Evolutionary conservation across 2,888 invertebrate genomes (phyloP).

Genomic region (Lapara coniferarum): DNA sequence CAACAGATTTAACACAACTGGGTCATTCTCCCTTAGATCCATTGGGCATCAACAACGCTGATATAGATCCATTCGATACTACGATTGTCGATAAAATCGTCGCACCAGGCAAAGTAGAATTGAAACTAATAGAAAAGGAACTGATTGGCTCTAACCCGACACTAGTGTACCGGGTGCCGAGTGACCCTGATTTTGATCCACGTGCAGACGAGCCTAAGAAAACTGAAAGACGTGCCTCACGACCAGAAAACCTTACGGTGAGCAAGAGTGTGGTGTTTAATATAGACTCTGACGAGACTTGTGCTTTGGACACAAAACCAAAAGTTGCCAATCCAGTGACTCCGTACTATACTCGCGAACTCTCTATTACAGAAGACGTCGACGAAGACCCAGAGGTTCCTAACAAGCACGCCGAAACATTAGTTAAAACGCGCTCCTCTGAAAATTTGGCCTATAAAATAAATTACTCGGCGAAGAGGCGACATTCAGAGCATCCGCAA

Average conservation of each 20-base stretch:
- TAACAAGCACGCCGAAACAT: conserved; percentile 85
- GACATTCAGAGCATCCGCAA: conserved; percentile 80
- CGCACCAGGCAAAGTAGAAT: conserved; percentile 90
- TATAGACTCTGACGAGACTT: conserved; percentile 65
- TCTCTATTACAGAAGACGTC: conserved; percentile 82
- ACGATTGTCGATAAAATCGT: conserved; percentile 88
- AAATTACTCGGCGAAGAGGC: conserved; percentile 65
- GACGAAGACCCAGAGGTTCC: conserved; percentile 85
- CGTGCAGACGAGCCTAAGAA: conserved; percentile 85
- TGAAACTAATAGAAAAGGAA: conserved; percentile 91
- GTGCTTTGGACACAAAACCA: conserved; percentile 84
- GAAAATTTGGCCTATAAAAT: conserved; percentile 84
- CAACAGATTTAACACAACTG: conserved; percentile 88
- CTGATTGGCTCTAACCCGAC: conserved; percentile 81
- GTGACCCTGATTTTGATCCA: conserved; percentile 93
- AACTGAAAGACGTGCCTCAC: conserved; percentile 83
- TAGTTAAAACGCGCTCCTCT: conserved; percentile 86
- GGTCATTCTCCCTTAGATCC: conserved; percentile 88
- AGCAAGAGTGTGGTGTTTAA: conserved; percentile 82
- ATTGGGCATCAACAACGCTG: conserved; percentile 78
- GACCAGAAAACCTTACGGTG: conserved; percentile 84
- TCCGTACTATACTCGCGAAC: conserved; percentile 89
- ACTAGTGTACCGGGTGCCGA: conserved; percentile 75
- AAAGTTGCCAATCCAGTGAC: conserved; percentile 89
- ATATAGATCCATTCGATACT: conserved; percentile 94